Evolutionary conservation across 2,888 invertebrate species (phyloP).

Genomic region (Muscina levida): DNA sequence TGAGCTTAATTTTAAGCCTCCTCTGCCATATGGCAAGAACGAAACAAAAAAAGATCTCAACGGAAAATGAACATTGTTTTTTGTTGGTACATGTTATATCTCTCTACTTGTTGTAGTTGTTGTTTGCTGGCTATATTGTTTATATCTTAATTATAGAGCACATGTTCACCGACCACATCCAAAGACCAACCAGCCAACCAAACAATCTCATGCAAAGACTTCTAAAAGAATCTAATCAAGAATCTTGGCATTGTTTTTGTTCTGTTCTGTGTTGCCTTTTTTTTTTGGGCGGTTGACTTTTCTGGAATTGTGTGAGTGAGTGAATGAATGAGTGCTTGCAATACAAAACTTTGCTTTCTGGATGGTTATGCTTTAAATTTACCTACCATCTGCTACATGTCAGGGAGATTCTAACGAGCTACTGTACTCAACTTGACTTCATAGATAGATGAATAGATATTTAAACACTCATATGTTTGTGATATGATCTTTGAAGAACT

Average conservation of each 20-base stretch:
- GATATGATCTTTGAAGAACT: not conserved
- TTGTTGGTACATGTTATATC: not conserved
- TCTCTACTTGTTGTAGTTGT: not conserved
- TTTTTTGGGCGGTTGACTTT: conserved; percentile 22
- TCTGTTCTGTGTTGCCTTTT: too few species aligned
- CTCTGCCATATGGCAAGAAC: not conserved
- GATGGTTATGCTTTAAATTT: not conserved
- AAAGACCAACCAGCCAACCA: not conserved
- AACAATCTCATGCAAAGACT: not conserved
- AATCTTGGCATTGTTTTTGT: too few species aligned
- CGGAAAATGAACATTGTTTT: not conserved
- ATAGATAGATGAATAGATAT: too few species aligned
- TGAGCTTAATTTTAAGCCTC: not conserved
- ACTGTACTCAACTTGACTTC: too few species aligned
- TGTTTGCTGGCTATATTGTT: conserved; percentile 5
- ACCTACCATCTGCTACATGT: not conserved
- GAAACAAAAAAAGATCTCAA: not conserved
- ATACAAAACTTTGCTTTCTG: too few species aligned
- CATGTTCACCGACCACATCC: conserved; percentile 53
- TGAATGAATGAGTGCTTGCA: too few species aligned
- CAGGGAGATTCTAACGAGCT: not conserved
- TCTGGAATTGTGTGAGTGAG: conserved; percentile 7
- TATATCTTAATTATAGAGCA: conserved; percentile 57
- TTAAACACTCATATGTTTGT: conserved; percentile 9
- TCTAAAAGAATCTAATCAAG: not conserved